A percentile compares a stretch with the other conserved stretches of the same genome.
phyloP scores from a whole-genome alignment of 2,113 vertebrate genomes.

The Chaetura pelagica region DNA sequence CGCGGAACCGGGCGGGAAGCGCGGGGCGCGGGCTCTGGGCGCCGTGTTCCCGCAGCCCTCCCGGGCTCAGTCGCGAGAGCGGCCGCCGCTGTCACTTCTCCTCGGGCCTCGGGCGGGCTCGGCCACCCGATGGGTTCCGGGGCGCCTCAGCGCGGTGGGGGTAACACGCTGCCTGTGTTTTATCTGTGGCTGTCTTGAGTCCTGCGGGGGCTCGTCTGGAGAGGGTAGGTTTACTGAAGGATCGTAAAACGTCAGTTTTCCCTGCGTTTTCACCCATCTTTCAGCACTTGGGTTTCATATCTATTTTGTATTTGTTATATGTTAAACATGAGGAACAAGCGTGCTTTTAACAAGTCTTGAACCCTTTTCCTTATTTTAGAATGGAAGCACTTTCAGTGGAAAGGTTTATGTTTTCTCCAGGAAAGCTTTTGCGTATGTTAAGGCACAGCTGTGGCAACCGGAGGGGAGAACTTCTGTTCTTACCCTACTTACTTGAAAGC shows the following conservation, averaged over 20 bases:
- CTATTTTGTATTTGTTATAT: background rate
- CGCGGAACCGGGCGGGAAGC: background rate
- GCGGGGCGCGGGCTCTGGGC: background rate
- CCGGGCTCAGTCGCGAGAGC: too few relatives aligned
- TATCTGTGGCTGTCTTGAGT: fast-evolving
- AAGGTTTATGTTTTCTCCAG: background rate
- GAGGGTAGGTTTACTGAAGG: background rate
- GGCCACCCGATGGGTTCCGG: too few relatives aligned
- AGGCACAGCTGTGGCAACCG: background rate
- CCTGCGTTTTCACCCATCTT: background rate
- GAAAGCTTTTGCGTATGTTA: background rate
- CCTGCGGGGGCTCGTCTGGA: fast-evolving
- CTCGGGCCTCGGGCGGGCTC: too few relatives aligned
- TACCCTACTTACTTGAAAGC: fast-evolving
- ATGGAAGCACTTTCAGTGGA: fast-evolving
- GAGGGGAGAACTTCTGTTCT: background rate
- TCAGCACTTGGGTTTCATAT: fast-evolving
- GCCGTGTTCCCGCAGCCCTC: too few relatives aligned
- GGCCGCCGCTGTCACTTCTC: too few relatives aligned
- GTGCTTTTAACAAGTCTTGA: background rate
- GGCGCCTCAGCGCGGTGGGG: too few relatives aligned
- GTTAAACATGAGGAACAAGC: fast-evolving
- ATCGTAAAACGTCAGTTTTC: fast-evolving
- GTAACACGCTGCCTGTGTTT: too few relatives aligned
- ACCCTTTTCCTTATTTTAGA: background rate